A percentile compares a stretch with the other conserved stretches of the same genome.
These are phyloP conservation scores for Lepus townsendii DNA, from an alignment of 2,797 vertebrate species.

Conservation along the genomic window DNA sequence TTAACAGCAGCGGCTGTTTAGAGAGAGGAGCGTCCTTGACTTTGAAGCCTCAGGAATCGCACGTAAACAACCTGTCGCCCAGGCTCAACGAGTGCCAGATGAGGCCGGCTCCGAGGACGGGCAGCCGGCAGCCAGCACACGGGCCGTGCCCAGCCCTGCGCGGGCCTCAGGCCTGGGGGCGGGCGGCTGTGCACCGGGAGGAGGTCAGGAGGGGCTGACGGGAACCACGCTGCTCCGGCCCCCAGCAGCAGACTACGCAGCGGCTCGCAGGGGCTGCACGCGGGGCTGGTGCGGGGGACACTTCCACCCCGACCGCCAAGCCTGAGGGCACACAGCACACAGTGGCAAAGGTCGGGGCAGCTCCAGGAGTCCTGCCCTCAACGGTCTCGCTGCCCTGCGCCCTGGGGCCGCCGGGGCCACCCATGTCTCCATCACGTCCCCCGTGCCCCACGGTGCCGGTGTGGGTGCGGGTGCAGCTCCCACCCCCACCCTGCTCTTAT, in stretches of 20 bases:
- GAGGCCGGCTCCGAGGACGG: neutral
- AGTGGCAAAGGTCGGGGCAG: too few relatives aligned
- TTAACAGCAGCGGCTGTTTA: constrained; percentile 58
- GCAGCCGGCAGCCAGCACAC: neutral
- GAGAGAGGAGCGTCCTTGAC: neutral
- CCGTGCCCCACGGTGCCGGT: too few relatives aligned
- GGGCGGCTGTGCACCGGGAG: neutral
- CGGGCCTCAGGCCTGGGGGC: too few relatives aligned
- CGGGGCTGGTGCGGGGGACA: neutral
- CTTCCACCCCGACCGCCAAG: neutral
- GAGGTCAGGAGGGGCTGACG: neutral
- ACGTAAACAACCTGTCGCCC: constrained; percentile 50
- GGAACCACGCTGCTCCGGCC: neutral
- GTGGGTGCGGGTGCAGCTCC: too few relatives aligned
- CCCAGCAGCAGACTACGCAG: neutral
- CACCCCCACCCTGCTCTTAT: too few relatives aligned
- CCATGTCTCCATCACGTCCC: too few relatives aligned
- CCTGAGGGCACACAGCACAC: neutral
- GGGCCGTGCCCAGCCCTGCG: neutral
- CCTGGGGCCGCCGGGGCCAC: too few relatives aligned
- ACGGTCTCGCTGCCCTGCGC: too few relatives aligned
- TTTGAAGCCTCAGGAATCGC: constrained; percentile 54
- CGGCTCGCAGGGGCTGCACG: too few relatives aligned
- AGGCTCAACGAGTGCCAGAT: constrained; percentile 67
- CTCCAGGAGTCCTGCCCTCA: too few relatives aligned